Percentiles rank a stretch among this genome's conserved stretches.
Evolutionary conservation across 2,797 vertebrate genomes (phyloP).

Genomic region (Erpetoichthys calabaricus): DNA sequence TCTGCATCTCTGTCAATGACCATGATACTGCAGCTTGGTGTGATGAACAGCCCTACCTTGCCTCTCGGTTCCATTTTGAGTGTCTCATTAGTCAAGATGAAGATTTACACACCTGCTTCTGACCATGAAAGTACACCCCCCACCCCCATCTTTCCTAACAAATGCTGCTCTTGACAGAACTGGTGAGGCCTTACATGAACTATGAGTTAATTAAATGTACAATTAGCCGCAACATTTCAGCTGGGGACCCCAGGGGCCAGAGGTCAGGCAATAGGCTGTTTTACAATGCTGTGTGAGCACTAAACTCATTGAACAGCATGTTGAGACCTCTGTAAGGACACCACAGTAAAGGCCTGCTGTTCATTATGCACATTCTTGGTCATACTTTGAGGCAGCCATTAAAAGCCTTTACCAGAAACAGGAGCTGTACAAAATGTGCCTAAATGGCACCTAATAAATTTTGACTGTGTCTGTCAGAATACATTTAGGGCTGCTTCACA

Average conservation of each 20-base stretch:
- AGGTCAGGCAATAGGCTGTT: background rate
- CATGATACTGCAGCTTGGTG: too few relatives aligned
- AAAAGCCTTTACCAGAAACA: too few relatives aligned
- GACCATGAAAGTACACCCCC: constrained; percentile 2
- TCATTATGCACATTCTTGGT: background rate
- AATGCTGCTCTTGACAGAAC: background rate
- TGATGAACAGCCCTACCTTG: too few relatives aligned
- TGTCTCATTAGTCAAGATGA: constrained; percentile 6
- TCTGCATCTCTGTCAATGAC: too few relatives aligned
- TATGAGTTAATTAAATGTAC: constrained; percentile 8
- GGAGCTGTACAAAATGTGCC: too few relatives aligned
- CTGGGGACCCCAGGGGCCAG: background rate
- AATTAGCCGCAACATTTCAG: constrained; percentile 1
- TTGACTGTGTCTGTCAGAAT: too few relatives aligned
- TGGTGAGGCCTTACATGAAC: background rate
- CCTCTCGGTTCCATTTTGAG: background rate
- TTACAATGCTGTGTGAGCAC: background rate
- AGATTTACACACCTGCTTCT: constrained; percentile 8
- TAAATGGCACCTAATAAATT: too few relatives aligned
- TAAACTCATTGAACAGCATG: background rate
- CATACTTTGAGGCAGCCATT: too few relatives aligned
- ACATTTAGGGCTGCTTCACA: too few relatives aligned
- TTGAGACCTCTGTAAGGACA: background rate
- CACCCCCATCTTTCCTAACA: background rate
- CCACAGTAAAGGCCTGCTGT: background rate